Evolutionary conservation across 1,140 invertebrate genomes (phyloP), one percentile per base, ranked within the genome.

Genomic region (Drosophila watanabei): DNA sequence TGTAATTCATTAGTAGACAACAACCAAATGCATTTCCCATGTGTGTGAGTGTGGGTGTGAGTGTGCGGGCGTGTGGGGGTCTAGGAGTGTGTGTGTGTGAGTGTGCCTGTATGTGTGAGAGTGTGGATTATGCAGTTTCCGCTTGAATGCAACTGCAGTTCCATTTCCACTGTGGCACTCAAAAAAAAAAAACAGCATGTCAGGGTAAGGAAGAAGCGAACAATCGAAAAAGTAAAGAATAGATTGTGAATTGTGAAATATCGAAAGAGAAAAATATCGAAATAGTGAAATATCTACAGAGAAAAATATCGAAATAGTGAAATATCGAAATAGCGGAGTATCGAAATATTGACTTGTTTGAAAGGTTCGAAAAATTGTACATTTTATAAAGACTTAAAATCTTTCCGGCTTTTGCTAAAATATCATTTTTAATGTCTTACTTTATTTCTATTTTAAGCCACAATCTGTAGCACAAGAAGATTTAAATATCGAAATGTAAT

Each of bases 1-100:
- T 88, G 87, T 88, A 88, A 88, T 88, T 88, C 86, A 88, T 88
- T 88, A 88, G 85, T 89, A 84, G 85, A 88, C 85, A 88, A 82
- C 85, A 83, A 88, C 75, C 86, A 82, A 81, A 82, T 88, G 85
- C 85, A 88, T 89, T 86, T 86, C 79, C 83, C 79, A 82, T 86
- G 60, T 51, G 58, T 37, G 48, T 68, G 46, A n/a, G 41, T 81
- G 68, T 68, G 68, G 61, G 54, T 51, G 62, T 33, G 46, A 18
- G 46, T 32, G 62, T 51, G 68, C 20, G 41, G 41, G 58, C 39
- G 41, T 71, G 32, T 10, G 41, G 59, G 39, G 60, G 14, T 49
- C 0, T 5, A 9, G 4, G 45, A 0, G 52, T 43, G 69, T 46
- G 28, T n/a, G 35, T 28, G 52, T 59, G 28, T n/a, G 35, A 18